Evolutionary conservation across 64 coral and sea anemone species (phyloP), one percentile per base, ranked within the genome.

Genomic region (Pocillopora damicornis): DNA sequence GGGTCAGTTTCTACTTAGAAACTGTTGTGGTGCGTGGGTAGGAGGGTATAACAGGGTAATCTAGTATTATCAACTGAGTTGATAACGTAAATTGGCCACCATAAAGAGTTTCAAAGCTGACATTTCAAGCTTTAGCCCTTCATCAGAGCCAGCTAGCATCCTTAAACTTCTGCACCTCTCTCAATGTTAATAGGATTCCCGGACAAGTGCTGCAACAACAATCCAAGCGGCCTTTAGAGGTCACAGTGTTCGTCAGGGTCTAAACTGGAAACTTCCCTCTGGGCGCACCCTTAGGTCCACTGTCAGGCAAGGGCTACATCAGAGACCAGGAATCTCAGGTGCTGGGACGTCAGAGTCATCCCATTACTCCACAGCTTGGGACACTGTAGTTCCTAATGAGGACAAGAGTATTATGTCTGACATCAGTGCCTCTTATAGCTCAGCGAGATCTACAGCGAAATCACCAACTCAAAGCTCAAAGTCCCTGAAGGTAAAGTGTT

Each of bases 161-260:
- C 10, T 13, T 13, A 6, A 26, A 34, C 26, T 13, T 87, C 63
- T 88, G 42, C 1, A 20, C 3, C 59, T 11, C 9, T 25, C 42
- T 51, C 2, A 82, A 59, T 74, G 20, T 74, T 15, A 73, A 14
- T 37, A 92, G 90, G 83, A 87, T 58, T 42, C 60, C 25, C 87
- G 73, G 67, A 87, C 87, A n/a, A 87, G 74, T 36, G 97, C 97
- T 15, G 97, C 93, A 22, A 99, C 97, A 22, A 99, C 89, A 37
- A 99, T 99, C 73, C 97, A 99, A 67, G 97, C 97, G 9, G 90
- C 78, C 4, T 99, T 93, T 57, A 86, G 97, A 51, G 97, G 97
- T 16, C 91, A 99, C 83, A 99, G 90, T 65, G 90, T 91, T 18
- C 89, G 97, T 5, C 90, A 99, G 13, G 90, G 97, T 14, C 73